Evolutionary conservation across 2,888 invertebrate species (phyloP).

Genomic region (Xylota segnis): DNA sequence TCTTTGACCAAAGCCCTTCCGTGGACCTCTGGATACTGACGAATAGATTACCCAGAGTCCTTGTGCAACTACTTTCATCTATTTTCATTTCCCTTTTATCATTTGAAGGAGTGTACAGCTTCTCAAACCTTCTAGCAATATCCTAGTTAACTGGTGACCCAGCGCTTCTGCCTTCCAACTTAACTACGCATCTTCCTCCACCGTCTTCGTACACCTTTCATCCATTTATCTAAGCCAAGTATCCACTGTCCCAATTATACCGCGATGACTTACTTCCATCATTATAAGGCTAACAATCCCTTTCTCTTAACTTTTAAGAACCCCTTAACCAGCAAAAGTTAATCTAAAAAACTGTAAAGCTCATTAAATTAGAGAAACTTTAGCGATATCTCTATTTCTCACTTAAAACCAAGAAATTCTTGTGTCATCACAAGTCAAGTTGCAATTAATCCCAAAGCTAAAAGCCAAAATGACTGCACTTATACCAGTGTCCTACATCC

Average conservation of each 20-base stretch:
- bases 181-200: neutral
- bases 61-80: no score
- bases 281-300: neutral
- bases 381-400: neutral
- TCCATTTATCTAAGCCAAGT: neutral
- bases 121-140: neutral
- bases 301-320: conserved; percentile 5
- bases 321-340: conserved; percentile 7
- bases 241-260: conserved; percentile 8
- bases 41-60: no score
- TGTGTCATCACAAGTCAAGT: conserved; percentile 44
- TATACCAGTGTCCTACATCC: conserved; percentile 57
- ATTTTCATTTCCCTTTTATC: no score
- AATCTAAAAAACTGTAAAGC: neutral
- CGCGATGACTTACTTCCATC: conserved; percentile 13
- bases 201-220: neutral
- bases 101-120: no score
- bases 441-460: conserved; percentile 51
- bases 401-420: neutral
- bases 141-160: neutral
- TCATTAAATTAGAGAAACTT: neutral
- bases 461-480: conserved; percentile 48
- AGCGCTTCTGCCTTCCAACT: neutral
- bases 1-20: no score
- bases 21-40: no score